phyloP scores from a whole-genome alignment of 2,797 vertebrate genomes.

The Corythornis leucogaster region DNA sequence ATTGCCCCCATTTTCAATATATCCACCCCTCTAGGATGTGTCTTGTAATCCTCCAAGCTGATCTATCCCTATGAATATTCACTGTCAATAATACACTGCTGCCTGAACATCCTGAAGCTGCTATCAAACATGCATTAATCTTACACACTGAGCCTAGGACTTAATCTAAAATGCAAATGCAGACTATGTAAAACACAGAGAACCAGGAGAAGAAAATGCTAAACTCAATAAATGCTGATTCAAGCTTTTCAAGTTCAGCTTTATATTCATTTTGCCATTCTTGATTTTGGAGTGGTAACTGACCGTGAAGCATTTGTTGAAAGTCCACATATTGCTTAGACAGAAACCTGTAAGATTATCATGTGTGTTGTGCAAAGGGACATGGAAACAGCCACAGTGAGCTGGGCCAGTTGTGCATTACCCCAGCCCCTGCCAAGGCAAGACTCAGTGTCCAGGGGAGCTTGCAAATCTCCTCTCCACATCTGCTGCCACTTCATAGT shows the following conservation, averaged over 20 bases:
- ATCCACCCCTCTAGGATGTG: not conserved
- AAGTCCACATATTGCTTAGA: not conserved
- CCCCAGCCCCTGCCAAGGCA: not conserved
- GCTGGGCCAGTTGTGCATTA: not conserved
- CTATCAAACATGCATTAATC: slow-evolving; percentile 11
- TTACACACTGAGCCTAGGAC: not conserved
- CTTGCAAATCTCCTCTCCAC: not conserved
- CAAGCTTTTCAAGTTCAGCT: not conserved
- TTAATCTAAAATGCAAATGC: slow-evolving; percentile 19
- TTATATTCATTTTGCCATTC: not conserved
- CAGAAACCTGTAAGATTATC: not conserved
- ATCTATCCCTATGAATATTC: slow-evolving; percentile 43
- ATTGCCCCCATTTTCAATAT: not conserved
- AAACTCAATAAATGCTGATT: not conserved
- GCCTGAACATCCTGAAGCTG: slow-evolving; percentile 23
- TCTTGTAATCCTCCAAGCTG: slow-evolving; percentile 8
- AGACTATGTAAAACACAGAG: not conserved
- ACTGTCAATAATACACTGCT: not conserved
- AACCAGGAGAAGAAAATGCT: not conserved
- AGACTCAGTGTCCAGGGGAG: not conserved
- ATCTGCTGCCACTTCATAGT: not conserved
- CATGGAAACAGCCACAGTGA: not conserved
- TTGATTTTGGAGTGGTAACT: not conserved
- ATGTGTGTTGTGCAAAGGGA: not conserved
- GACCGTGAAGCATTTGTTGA: not conserved